phyloP scores from a whole-genome alignment of 2,888 invertebrate species.

The Liopterus haemorrhoidalis region DNA sequence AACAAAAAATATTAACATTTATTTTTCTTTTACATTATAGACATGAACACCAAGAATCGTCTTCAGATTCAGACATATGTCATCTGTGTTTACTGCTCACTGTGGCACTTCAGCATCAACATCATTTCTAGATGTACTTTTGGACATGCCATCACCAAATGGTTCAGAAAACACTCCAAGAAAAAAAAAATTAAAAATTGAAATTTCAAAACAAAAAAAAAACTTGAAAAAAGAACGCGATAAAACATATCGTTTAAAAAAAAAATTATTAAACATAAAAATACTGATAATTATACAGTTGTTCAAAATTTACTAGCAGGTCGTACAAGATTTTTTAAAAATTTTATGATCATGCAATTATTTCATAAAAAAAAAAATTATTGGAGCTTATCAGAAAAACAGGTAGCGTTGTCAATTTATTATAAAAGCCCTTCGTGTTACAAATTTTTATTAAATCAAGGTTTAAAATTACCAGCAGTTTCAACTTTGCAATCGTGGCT shows the following conservation, averaged over 20 bases:
- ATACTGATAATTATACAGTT: not conserved
- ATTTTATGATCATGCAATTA: slow-evolving; percentile 10
- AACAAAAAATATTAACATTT: too few species aligned
- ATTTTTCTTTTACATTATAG: too few species aligned
- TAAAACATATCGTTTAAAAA: slow-evolving; percentile 1
- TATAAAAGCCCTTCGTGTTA: slow-evolving; percentile 11
- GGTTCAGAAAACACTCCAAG: not conserved
- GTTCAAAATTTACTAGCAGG: not conserved
- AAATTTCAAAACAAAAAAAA: not conserved
- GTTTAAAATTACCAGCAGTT: slow-evolving; percentile 6
- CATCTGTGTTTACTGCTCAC: not conserved
- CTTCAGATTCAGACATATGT: too few species aligned
- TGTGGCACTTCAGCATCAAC: not conserved
- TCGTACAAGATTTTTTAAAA: not conserved
- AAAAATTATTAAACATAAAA: too few species aligned
- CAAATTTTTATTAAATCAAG: slow-evolving; percentile 6
- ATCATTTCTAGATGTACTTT: not conserved
- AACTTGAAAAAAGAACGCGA: not conserved
- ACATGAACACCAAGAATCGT: too few species aligned
- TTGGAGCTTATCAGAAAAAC: slow-evolving; percentile 9
- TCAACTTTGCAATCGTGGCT: slow-evolving; percentile 9
- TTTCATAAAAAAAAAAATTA: slow-evolving; percentile 5
- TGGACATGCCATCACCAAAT: not conserved
- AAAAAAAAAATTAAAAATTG: not conserved
- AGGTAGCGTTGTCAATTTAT: slow-evolving; percentile 11